Evolutionary conservation across 2,113 vertebrate species (phyloP).

Genomic region (Fregetta grallaria): DNA sequence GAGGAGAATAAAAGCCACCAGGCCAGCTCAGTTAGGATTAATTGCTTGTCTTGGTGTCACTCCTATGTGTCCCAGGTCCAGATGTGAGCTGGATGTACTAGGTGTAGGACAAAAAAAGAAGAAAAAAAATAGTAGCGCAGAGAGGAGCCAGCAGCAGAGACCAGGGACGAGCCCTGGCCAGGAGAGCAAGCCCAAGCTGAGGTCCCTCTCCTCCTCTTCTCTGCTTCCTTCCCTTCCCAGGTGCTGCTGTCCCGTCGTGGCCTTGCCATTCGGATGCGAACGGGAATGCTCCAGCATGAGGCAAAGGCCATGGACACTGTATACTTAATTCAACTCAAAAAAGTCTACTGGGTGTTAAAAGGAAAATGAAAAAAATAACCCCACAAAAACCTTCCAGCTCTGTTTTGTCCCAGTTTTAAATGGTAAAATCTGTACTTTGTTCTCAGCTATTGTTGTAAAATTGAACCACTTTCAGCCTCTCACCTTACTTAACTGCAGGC

Average conservation of each 20-base stretch:
- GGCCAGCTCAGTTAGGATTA: not conserved
- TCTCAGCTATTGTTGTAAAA: slow-evolving; percentile 38
- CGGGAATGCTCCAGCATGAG: fast-evolving
- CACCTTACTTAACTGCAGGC: slow-evolving; percentile 14
- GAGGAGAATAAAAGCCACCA: not conserved
- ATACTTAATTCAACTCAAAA: not conserved
- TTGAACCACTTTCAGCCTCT: slow-evolving; percentile 30
- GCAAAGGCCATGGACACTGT: not conserved
- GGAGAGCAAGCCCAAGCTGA: not conserved
- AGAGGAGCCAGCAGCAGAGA: not conserved
- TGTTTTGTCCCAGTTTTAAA: slow-evolving; percentile 36
- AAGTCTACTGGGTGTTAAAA: not conserved
- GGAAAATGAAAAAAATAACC: not conserved
- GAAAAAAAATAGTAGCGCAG: not conserved
- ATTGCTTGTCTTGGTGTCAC: not conserved
- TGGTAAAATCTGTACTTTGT: slow-evolving; percentile 26
- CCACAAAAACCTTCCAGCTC: not conserved
- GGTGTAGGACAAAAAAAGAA: not conserved
- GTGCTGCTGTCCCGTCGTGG: not conserved
- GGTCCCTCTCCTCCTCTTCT: not conserved
- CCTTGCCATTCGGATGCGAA: not conserved
- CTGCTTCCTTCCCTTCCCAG: not conserved
- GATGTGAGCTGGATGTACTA: not conserved
- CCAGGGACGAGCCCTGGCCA: not conserved
- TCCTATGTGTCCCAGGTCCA: not conserved